Conservation (phyloP, 2,113 vertebrate genomes). For the Bucco capensis region DNA sequence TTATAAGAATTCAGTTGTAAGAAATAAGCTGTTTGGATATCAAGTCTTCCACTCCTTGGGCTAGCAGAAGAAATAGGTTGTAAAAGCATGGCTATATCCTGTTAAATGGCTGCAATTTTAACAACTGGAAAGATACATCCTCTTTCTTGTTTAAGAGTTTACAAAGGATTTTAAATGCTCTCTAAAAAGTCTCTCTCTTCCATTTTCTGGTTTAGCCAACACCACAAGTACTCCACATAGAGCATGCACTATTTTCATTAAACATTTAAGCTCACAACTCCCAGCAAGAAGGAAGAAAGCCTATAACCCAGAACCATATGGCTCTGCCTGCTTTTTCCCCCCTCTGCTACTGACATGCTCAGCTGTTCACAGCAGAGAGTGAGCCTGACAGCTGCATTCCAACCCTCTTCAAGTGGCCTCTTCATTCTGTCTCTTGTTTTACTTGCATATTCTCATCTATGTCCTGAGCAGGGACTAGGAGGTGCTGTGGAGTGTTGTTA, state of each 20-base stretch:
- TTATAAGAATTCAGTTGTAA: neutral
- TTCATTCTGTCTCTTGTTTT: neutral
- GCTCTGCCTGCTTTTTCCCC: neutral
- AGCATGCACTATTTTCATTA: neutral
- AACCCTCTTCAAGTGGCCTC: constrained; percentile 20
- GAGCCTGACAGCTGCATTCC: constrained; percentile 59
- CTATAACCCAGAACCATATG: neutral
- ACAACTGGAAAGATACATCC: neutral
- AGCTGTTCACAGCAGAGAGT: constrained; percentile 53
- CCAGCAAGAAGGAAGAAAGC: neutral
- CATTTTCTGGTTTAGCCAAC: neutral
- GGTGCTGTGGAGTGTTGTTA: neutral
- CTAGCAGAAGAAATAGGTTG: neutral
- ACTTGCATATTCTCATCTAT: neutral
- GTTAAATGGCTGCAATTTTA: neutral
- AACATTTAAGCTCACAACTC: neutral
- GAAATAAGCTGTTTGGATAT: neutral
- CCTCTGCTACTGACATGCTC: neutral
- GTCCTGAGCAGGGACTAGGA: neutral
- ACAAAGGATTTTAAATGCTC: neutral
- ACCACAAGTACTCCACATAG: neutral
- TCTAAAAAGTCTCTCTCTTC: neutral
- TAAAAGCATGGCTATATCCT: neutral
- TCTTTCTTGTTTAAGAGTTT: neutral
- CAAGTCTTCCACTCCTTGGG: neutral